These are phyloP conservation scores for Helogale parvula DNA, from an alignment of 2,113 vertebrate genomes.

Conservation along the genomic window DNA sequence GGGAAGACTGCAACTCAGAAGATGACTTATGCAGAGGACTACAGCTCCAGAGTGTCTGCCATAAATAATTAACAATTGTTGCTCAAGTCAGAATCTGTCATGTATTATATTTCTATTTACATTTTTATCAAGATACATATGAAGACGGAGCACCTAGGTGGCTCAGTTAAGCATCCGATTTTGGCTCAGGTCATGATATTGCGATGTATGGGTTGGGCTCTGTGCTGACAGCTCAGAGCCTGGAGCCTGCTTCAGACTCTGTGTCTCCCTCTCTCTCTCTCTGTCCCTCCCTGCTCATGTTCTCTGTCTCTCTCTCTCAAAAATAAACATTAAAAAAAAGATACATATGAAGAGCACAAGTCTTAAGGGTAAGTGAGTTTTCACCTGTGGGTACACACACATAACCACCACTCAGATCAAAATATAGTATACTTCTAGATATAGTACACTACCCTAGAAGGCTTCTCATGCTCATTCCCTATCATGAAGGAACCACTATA, in stretches of 20 bases:
- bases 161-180: too few relatives aligned
- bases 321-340: too few relatives aligned
- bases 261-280: too few relatives aligned
- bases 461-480: background rate
- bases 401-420: background rate
- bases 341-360: background rate
- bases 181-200: too few relatives aligned
- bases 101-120: background rate
- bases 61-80: background rate
- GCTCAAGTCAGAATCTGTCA: background rate
- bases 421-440: background rate
- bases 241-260: too few relatives aligned
- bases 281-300: too few relatives aligned
- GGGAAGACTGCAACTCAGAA: background rate
- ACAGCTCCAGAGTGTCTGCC: background rate
- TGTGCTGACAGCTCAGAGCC: too few relatives aligned
- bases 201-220: too few relatives aligned
- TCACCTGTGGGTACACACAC: background rate
- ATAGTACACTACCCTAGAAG: background rate
- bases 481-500: background rate
- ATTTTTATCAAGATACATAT: background rate
- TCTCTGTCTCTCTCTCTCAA: too few relatives aligned
- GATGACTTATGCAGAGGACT: background rate
- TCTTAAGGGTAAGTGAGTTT: background rate
- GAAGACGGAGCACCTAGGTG: background rate